Evolutionary conservation across 2,888 invertebrate genomes (phyloP).

Genomic region (Chloroclysta siterata): DNA sequence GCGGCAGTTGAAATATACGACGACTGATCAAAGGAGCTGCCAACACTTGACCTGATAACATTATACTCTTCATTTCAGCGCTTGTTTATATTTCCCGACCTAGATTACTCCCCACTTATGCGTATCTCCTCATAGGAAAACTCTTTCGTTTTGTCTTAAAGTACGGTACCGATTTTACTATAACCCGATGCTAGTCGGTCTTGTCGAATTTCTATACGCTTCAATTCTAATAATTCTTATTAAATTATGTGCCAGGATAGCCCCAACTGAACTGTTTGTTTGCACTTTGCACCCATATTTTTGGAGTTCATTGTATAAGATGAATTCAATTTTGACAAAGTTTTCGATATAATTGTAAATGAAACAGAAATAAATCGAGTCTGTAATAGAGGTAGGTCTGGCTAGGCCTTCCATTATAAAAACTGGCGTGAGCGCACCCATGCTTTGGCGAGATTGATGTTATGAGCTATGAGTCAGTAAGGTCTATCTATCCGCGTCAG

Average conservation of each 20-base stretch:
- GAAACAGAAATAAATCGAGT: too few relatives aligned
- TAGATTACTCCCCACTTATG: conserved; percentile 49
- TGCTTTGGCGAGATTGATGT: conserved; percentile 26
- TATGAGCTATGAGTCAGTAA: conserved; percentile 56
- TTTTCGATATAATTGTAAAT: too few relatives aligned
- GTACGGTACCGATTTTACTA: background rate
- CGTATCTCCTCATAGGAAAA: conserved; percentile 10
- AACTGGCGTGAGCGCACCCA: background rate
- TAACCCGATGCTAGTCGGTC: background rate
- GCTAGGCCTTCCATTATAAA: background rate
- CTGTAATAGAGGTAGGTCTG: background rate
- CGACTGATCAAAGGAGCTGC: conserved; percentile 54
- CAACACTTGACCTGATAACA: conserved; percentile 60
- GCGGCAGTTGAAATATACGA: conserved; percentile 46
- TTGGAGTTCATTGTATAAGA: too few relatives aligned
- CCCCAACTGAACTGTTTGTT: too few relatives aligned
- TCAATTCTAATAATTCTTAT: too few relatives aligned
- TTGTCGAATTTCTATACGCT: background rate
- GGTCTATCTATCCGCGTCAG: conserved; percentile 67
- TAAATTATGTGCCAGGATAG: too few relatives aligned
- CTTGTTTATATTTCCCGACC: conserved; percentile 52
- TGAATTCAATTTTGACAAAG: too few relatives aligned
- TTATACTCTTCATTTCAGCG: conserved; percentile 45
- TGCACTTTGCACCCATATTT: too few relatives aligned
- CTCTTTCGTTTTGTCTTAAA: background rate